phyloP scores from a whole-genome alignment of 2,888 invertebrate species.

The Smittia sp. region DNA sequence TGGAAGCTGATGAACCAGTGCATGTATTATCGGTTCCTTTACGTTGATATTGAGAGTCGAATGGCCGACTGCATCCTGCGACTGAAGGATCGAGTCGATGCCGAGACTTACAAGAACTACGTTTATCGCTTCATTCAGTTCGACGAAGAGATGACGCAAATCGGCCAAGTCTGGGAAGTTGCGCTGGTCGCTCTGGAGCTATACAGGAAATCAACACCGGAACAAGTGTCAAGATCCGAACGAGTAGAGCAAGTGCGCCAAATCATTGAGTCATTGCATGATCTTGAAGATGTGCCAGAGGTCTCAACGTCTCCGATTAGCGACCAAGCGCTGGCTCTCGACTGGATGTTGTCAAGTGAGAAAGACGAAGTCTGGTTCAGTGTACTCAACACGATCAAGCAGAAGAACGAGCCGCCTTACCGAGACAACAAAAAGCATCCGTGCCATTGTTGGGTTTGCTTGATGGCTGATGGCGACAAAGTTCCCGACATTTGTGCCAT shows the following conservation, averaged over 20 bases:
- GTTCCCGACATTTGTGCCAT: slow-evolving; percentile 20
- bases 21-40: slow-evolving; percentile 59
- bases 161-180: slow-evolving; percentile 58
- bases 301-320: neutral
- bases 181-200: slow-evolving; percentile 53
- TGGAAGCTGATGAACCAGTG: slow-evolving; percentile 69
- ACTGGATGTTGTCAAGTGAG: slow-evolving; percentile 30
- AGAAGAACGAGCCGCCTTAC: neutral
- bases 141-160: slow-evolving; percentile 60
- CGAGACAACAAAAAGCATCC: slow-evolving; percentile 44
- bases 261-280: slow-evolving; percentile 6
- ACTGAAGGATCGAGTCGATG: slow-evolving; percentile 50
- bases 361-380: slow-evolving; percentile 33
- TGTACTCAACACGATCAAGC: slow-evolving; percentile 32
- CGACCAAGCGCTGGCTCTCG: slow-evolving; percentile 20
- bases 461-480: slow-evolving; percentile 49
- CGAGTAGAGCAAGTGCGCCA: slow-evolving; percentile 46
- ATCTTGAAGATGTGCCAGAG: neutral
- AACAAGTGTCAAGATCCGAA: slow-evolving; percentile 48
- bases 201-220: slow-evolving; percentile 50
- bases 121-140: slow-evolving; percentile 58
- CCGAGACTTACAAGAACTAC: slow-evolving; percentile 50
- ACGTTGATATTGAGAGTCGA: slow-evolving; percentile 57
- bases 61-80: slow-evolving; percentile 58
- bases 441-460: slow-evolving; percentile 53